Evolutionary conservation across 1,140 invertebrate genomes (phyloP), one percentile per base, ranked within the genome.

Genomic region (Tribolium madens): DNA sequence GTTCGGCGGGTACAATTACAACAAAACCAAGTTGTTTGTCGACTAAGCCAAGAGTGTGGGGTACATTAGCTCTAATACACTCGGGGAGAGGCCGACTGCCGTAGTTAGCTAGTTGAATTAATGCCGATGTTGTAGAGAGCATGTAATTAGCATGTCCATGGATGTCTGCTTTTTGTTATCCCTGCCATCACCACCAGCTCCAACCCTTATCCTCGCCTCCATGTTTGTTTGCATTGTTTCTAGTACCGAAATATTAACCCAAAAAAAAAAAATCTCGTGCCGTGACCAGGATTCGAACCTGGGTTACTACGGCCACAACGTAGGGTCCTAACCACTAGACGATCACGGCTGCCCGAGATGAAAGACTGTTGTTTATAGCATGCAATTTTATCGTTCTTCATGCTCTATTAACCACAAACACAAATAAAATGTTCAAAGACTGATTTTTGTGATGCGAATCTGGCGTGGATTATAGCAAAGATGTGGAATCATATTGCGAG

Each of bases 241-340:
- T 26, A 26, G 21, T 26, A 26, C 1, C 21, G 21, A 10, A 57
- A 57, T 57, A 47, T 47, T 13, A 47, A n/a, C n/a, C n/a, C n/a
- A n/a, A n/a, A n/a, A 47, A 50, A 50, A 50, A 50, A 50, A 17
- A 50, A 13, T 42, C 17, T 77, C 85, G 10, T 93, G 91, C 91
- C 91, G 91, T 92, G 91, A 93, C 91, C 92, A 92, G 92, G 92
- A 93, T 92, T 93, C 92, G 92, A 95, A 94, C 93, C 92, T 92
- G 92, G 92, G 92, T 93, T 93, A 91, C 91, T 91, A 91, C 92
- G 92, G 92, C 92, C 92, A 93, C 92, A 93, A 93, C 92, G 92
- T 91, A 91, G 91, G 89, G 92, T 94, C 91, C 93, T 94, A 93
- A 96, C 94, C 94, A 94, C 93, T 94, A 93, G 91, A 94, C 92